Base-by-base conservation (phyloP, 2,113 vertebrate genomes). In the Parotia lawesii region DNA sequence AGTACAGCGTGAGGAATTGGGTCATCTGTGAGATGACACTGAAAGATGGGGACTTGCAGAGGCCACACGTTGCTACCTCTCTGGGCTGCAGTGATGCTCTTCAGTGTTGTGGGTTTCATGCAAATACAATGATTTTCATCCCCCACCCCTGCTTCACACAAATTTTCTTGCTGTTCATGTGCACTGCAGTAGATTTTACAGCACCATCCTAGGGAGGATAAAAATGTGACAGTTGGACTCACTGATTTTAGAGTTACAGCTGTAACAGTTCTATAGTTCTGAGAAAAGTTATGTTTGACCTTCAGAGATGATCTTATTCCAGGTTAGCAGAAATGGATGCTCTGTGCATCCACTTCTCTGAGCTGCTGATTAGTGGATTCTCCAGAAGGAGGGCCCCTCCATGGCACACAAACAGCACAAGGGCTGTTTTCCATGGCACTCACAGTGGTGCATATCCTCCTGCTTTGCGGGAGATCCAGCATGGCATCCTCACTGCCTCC, bases 371-470 rank as follows among this genome's bases (percentile, higher is more conserved):
- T 8, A 28, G 10, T 47, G 45, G 45, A 1, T 80, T 65, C 73
- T 56, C 27, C 11, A 56, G 71, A 6, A 25, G 22, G 61, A 33
- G 17, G 15, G 18, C 25, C 35, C 29, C 20, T 56, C 71, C 35
- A 2, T 5, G 70, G 50, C 70, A 18, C 78, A 8, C 42, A 17
- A 1, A 17, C 38, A 54, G 50, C 73, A 27, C 22, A 3, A 27
- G 44, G 37, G 22, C 37, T 42, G 5, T 58, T 45, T 9, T 2
- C 75, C 40, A 2, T 3, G 6, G 2, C 0, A 0, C 21, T 44
- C 23, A 4, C 2, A 3, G 33, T 10, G 61, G 16, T 15, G 31
- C 7, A 21, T 12, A 31, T 48, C 69, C 50, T 91, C 18, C 71
- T 15, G 45, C 48, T 25, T 13, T 72, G 50, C 58, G 47, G 62